A percentile compares a stretch with the other conserved stretches of the same genome.
Conservation (phyloP, 2,113 vertebrate species). For the Triplophysa rosa region DNA sequence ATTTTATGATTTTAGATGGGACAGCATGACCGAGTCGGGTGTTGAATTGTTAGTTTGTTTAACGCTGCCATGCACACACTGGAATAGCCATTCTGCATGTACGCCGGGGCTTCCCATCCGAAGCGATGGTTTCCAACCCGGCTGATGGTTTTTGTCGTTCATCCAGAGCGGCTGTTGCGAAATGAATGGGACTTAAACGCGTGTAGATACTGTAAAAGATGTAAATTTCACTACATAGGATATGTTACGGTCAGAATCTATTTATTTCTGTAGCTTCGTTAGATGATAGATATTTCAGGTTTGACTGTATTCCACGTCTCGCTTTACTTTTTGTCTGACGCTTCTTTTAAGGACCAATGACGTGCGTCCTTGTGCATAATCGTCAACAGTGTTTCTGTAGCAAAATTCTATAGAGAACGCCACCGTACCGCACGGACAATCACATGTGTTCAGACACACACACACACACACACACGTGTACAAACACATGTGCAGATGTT, state of each 20-base stretch:
- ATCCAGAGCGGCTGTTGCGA: conserved; percentile 47
- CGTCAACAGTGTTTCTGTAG: conserved; percentile 63
- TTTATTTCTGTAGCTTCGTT: conserved; percentile 87
- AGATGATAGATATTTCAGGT: conserved; percentile 80
- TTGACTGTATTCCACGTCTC: conserved; percentile 84
- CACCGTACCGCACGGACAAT: conserved; percentile 74
- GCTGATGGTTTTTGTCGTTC: conserved; percentile 47
- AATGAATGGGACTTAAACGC: conserved; percentile 46
- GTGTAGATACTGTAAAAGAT: conserved; percentile 89
- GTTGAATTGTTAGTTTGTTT: conserved; percentile 15
- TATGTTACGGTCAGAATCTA: conserved; percentile 82
- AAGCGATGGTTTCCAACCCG: background rate
- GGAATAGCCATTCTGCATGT: conserved; percentile 36
- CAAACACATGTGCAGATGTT: background rate
- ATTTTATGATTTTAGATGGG: conserved; percentile 33
- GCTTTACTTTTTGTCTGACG: conserved; percentile 75
- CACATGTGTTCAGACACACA: conserved; percentile 46
- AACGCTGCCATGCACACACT: conserved; percentile 39
- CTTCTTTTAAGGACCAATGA: conserved; percentile 81
- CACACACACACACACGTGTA: background rate
- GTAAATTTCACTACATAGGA: conserved; percentile 64
- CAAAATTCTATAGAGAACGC: conserved; percentile 38
- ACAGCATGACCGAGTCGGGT: conserved; percentile 30
- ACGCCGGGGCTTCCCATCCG: background rate
- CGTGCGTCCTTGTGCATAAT: conserved; percentile 62